These are phyloP conservation scores for Harlomillsia oculata DNA, from an alignment of 1,140 invertebrate species.

Conservation along the genomic window DNA sequence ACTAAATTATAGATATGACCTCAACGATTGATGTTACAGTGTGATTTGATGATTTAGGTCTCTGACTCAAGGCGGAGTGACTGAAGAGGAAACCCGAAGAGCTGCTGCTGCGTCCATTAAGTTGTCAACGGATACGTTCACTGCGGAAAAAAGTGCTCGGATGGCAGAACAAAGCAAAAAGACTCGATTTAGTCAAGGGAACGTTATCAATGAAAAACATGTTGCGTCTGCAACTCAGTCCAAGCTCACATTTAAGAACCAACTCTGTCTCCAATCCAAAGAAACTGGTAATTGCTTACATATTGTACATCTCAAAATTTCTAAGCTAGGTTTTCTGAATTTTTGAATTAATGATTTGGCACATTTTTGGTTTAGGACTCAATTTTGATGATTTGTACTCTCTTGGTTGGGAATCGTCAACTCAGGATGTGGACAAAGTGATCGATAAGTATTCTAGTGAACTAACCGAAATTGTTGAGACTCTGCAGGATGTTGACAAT, in stretches of 20 bases:
- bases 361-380: not conserved
- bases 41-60: constrained; percentile 43
- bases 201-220: constrained; percentile 65
- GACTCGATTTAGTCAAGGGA: constrained; percentile 54
- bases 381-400: constrained; percentile 67
- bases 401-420: constrained; percentile 57
- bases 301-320: not conserved
- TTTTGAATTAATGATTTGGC: not conserved
- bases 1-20: too few species aligned
- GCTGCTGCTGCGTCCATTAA: constrained; percentile 63
- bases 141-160: constrained; percentile 69
- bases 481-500: constrained; percentile 44
- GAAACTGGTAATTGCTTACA: constrained; percentile 6
- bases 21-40: too few species aligned
- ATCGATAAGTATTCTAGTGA: constrained; percentile 68
- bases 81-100: constrained; percentile 71
- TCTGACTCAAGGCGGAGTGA: constrained; percentile 67
- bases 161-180: constrained; percentile 72
- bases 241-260: constrained; percentile 56
- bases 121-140: constrained; percentile 72
- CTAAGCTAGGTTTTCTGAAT: not conserved
- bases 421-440: constrained; percentile 65
- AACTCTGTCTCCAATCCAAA: constrained; percentile 5
- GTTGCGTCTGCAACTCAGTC: constrained; percentile 61
- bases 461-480: constrained; percentile 52